phyloP scores from a whole-genome alignment of 2,888 invertebrate genomes.

The Choristoneura rosaceana region DNA sequence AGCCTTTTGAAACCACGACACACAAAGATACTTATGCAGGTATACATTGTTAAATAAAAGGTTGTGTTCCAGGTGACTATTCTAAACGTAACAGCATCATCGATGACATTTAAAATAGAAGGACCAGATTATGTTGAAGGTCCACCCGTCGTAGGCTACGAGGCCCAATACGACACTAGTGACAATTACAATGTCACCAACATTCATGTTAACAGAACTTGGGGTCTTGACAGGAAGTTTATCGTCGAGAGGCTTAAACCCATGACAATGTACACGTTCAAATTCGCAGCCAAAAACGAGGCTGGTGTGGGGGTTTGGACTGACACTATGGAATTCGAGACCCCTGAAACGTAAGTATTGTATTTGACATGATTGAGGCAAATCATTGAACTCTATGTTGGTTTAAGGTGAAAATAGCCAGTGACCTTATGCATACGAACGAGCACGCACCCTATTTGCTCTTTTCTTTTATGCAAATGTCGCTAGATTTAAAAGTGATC shows the following conservation, averaged over 20 bases:
- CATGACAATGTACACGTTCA: conserved; percentile 65
- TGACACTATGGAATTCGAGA: conserved; percentile 57
- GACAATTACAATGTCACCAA: conserved; percentile 65
- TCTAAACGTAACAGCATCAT: conserved; percentile 58
- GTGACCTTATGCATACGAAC: no score
- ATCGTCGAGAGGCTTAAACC: conserved; percentile 68
- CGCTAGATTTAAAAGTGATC: no score
- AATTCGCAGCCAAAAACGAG: conserved; percentile 70
- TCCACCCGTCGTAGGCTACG: conserved; percentile 65
- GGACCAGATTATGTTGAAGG: conserved; percentile 55
- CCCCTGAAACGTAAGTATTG: conserved; percentile 70
- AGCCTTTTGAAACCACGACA: no score
- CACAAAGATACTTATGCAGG: no score
- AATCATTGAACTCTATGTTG: not conserved
- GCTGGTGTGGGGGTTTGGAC: conserved; percentile 69
- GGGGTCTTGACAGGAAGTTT: conserved; percentile 65
- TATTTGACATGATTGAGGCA: not conserved
- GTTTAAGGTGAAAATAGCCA: no score
- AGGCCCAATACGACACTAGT: conserved; percentile 68
- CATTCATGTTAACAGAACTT: conserved; percentile 72
- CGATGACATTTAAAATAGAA: conserved; percentile 64
- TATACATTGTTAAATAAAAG: not conserved
- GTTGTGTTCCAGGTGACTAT: conserved; percentile 53
- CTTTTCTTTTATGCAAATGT: no score
- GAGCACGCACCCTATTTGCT: no score